Percentiles rank a stretch among this genome's conserved stretches.
These are phyloP conservation scores for Leucosticte australis DNA, from an alignment of 2,113 vertebrate genomes.

Conservation along the genomic window DNA sequence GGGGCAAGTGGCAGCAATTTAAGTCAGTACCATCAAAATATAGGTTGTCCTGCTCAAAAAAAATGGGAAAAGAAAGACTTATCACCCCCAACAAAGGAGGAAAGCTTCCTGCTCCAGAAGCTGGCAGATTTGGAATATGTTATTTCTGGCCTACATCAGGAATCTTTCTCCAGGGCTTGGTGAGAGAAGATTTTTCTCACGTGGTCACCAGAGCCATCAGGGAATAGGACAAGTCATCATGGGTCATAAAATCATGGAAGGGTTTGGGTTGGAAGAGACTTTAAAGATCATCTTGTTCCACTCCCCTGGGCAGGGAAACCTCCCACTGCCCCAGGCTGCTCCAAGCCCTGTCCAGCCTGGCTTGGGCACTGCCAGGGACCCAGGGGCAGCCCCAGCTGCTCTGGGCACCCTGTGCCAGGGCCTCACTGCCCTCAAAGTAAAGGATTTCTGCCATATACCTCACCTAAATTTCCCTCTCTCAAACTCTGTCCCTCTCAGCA, in stretches of 20 bases:
- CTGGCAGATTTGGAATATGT: background rate
- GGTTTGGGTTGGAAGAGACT: background rate
- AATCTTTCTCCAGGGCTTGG: background rate
- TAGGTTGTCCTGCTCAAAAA: background rate
- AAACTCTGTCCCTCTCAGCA: background rate
- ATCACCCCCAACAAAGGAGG: background rate
- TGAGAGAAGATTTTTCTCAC: background rate
- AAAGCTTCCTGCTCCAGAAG: background rate
- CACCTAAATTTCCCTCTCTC: background rate
- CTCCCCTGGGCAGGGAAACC: no score
- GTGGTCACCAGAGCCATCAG: background rate
- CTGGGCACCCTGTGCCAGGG: background rate
- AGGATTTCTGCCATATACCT: background rate
- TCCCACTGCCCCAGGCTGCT: background rate
- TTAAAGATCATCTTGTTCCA: background rate
- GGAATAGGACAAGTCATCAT: background rate
- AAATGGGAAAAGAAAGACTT: background rate
- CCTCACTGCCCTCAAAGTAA: accelerated
- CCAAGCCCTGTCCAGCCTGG: background rate
- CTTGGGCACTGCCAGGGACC: background rate
- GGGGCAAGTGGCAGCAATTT: background rate
- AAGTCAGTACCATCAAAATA: background rate
- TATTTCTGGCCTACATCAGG: background rate
- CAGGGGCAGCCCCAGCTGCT: background rate
- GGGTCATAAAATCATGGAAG: background rate